Evolutionary conservation across 2,113 vertebrate genomes (phyloP), one percentile per base, ranked within the genome.

Genomic region (Spermophilus dauricus): DNA sequence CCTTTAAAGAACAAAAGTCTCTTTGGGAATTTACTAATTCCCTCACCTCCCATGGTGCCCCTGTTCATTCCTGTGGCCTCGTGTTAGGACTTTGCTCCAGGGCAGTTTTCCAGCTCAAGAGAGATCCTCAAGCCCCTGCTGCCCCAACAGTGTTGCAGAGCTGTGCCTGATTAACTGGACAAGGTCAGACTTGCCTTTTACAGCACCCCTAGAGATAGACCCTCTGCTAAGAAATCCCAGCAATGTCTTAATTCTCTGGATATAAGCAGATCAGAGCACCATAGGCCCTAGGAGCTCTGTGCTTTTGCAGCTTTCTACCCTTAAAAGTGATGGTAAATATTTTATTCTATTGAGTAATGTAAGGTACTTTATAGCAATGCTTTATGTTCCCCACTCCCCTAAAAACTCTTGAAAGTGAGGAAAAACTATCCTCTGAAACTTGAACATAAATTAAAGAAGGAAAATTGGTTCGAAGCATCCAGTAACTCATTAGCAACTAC

Each of bases 1-100:
- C 63, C 94, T 98, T 97, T 96, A 75, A 95, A 95, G 97, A 97
- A 94, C 89, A 81, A 94, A 98, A 98, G 98, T 97, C 81, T 89
- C 69, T 95, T 94, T 77, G 34, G 94, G 88, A 95, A 14, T 94
- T 97, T 96, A 95, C 70, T 94, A 97, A 98, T 98, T 97, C 97
- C 85, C 32, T 95, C 80, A 91, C 81, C 96, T 95, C 82, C 97
- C 89, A 76, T 8, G 77, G 22, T 77, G 11, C 4, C 1, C 3
- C n/a, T 39, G 80, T 58, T 96, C 14, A 91, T 78, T 97, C 96
- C 92, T 77, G 69, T 76, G 91, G 91, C 96, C 97, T 97, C 72
- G 51, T 96, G 96, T 83, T 96, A 90, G 96, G 97, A 97, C 95
- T 95, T 97, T 98, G 98, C 86, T 67, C 53, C 5, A 34, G 95